A percentile compares a stretch with the other conserved stretches of the same genome.
Evolutionary conservation across 2,888 invertebrate genomes (phyloP).

Genomic region (Conops quadrifasciatus): DNA sequence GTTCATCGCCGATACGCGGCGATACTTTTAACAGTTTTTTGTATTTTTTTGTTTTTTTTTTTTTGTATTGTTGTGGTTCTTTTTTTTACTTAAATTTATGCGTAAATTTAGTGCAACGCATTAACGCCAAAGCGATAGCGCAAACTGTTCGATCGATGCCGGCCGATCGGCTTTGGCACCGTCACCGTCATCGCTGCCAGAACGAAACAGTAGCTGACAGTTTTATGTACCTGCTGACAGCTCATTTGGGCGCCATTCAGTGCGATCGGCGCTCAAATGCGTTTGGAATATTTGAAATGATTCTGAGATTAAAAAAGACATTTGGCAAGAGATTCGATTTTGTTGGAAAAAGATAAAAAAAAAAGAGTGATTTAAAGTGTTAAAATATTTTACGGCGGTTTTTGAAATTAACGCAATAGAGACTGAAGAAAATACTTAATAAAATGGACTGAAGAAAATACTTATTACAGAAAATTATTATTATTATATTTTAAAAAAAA

Average conservation of each 20-base stretch:
- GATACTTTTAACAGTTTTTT: constrained; percentile 16
- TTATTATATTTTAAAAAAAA: too few species aligned
- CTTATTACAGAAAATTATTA: too few species aligned
- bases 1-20: neutral
- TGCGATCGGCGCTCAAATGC: too few species aligned
- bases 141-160: constrained; percentile 8
- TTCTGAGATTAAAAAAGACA: too few species aligned
- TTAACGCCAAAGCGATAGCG: constrained; percentile 20
- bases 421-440: too few species aligned
- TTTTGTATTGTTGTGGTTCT: neutral
- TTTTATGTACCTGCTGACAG: constrained; percentile 33
- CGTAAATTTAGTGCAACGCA: constrained; percentile 32
- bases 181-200: neutral
- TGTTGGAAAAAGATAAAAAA: too few species aligned
- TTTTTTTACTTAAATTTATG: constrained; percentile 21
- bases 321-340: too few species aligned
- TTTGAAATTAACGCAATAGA: too few species aligned
- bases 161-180: neutral
- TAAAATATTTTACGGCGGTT: too few species aligned
- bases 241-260: constrained; percentile 34
- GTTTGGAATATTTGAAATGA: too few species aligned
- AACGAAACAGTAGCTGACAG: constrained; percentile 34
- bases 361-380: too few species aligned
- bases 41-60: neutral
- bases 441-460: too few species aligned